Evolutionary conservation across 1,140 invertebrate species (phyloP), one percentile per base, ranked within the genome.

Genomic region (Ditylenchus dipsaci): DNA sequence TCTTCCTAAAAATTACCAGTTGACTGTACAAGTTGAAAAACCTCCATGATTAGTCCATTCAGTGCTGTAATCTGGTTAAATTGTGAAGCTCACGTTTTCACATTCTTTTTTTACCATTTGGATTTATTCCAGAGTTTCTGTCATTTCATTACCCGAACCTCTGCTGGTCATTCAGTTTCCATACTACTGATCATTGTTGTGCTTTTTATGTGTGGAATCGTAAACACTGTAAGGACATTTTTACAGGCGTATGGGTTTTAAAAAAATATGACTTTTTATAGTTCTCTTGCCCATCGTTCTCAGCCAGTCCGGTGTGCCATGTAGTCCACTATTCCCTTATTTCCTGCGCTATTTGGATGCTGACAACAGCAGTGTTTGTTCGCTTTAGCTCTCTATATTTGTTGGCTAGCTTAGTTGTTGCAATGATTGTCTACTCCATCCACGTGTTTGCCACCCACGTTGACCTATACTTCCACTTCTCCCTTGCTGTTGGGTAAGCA

Each of bases 171-270:
- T 67, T 81, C 79, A 23, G 69, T 81, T 45, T 67, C 79, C 17
- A 79, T 81, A 33, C 65, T 83, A n/a, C 58, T 81, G 11, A 73
- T 81, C 23, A 56, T 83, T 13, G 68, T 71, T 1, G 60, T 83
- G 29, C 63, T 81, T 7, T 81, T 76, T 62, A 68, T 74, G n/a
- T 83, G 82, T 62, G 79, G 81, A 58, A 73, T 83, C 19, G 79
- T 82, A 1, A 83, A 81, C 60, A 72, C 72, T 19, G 78, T 79
- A 72, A 63, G 56, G 59, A 30, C 38, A 21, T 49, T 49, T 17
- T 1, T 7, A 43, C 26, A 26, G 3, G 19, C 42, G 5, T 65
- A 23, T 17, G 8, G 1, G 0, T 17, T 21, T 38, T 11, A 63
- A 53, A 3, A n/a, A n/a, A 17, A 3, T 17, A 17, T 26, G 3